Percentiles rank a stretch among this genome's conserved stretches.
Evolutionary conservation across 2,888 invertebrate genomes (phyloP).

Genomic region (Chymomyza amoena): DNA sequence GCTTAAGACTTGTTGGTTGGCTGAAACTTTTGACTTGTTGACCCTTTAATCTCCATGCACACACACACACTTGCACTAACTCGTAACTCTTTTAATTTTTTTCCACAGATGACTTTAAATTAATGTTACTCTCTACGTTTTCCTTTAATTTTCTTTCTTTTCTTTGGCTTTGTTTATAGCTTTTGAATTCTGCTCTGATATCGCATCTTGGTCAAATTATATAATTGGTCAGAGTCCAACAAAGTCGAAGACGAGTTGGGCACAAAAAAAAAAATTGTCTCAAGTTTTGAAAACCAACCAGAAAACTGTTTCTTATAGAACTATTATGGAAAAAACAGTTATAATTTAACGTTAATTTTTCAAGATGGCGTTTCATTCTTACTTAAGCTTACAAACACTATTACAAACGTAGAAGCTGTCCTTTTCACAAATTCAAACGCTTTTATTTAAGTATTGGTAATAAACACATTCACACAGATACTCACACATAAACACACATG

Average conservation of each 20-base stretch:
- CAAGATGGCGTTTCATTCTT: not conserved
- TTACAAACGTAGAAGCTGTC: not conserved
- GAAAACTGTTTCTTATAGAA: too few species aligned
- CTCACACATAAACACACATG: too few species aligned
- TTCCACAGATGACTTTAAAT: not conserved
- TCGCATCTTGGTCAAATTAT: constrained; percentile 51
- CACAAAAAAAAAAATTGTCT: constrained; percentile 52
- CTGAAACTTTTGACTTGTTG: constrained; percentile 62
- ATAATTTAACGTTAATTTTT: too few species aligned
- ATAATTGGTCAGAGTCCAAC: constrained; percentile 46
- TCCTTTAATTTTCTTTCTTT: not conserved
- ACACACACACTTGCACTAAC: too few species aligned
- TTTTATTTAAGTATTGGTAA: constrained; percentile 40
- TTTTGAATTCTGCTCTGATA: not conserved
- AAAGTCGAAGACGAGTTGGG: constrained; percentile 37
- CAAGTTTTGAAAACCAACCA: not conserved
- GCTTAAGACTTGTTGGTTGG: constrained; percentile 40
- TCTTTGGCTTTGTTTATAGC: not conserved
- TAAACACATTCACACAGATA: too few species aligned
- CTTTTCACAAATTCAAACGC: not conserved
- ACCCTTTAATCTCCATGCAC: constrained; percentile 14
- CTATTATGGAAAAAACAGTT: too few species aligned
- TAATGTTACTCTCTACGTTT: not conserved
- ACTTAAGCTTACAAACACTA: constrained; percentile 8
- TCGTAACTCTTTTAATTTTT: not conserved